Percentiles rank a stretch among this genome's conserved stretches.
These are phyloP conservation scores for Hirundo rustica DNA, from an alignment of 2,797 vertebrate genomes.

Conservation along the genomic window DNA sequence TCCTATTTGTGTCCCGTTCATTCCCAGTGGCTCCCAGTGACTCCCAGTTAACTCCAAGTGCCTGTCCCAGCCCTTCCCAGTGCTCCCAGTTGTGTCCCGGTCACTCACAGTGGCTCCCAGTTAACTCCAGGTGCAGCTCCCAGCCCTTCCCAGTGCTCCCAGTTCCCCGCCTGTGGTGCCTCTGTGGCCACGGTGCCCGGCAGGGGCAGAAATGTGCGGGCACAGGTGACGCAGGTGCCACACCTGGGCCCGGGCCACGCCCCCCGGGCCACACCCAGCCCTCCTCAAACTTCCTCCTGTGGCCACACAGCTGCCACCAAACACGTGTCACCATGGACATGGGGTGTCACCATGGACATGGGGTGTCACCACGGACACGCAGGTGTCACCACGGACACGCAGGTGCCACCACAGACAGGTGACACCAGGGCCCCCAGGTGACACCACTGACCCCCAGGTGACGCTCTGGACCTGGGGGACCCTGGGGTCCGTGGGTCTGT, in stretches of 20 bases:
- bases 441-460: too few relatives aligned
- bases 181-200: not conserved
- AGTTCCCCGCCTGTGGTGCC: not conserved
- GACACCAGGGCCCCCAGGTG: too few relatives aligned
- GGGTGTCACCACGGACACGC: too few relatives aligned
- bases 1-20: not conserved
- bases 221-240: not conserved
- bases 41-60: not conserved
- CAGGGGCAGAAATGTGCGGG: not conserved
- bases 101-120: not conserved
- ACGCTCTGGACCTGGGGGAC: too few relatives aligned
- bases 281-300: not conserved
- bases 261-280: not conserved
- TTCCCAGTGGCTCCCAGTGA: too few relatives aligned
- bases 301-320: not conserved
- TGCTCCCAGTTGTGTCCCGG: not conserved
- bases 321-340: too few relatives aligned
- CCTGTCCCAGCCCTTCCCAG: fast-evolving
- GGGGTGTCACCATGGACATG: too few relatives aligned
- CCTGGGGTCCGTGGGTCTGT: too few relatives aligned
- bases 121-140: too few relatives aligned
- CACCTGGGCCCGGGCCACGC: not conserved
- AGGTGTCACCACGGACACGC: too few relatives aligned
- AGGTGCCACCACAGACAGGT: too few relatives aligned
- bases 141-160: not conserved